Percentiles rank a stretch among this genome's conserved stretches.
Conservation (phyloP, 64 coral and sea anemone species). For the Cladopsammia gracilis region DNA sequence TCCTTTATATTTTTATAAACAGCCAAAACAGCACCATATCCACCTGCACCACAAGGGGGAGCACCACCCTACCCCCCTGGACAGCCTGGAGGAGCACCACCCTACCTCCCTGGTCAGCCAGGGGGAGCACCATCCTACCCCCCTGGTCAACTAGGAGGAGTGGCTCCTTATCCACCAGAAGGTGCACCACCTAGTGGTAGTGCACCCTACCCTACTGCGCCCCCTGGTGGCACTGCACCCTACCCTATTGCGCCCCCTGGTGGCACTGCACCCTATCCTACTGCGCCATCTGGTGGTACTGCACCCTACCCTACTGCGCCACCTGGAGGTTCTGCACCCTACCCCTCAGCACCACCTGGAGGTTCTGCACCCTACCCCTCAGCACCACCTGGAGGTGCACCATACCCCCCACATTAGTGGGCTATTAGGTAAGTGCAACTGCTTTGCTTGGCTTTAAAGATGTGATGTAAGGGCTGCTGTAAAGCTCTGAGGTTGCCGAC, state of each 20-base stretch:
- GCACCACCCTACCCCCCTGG: neutral
- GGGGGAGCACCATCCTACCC: too few relatives aligned
- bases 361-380: conserved; percentile 7
- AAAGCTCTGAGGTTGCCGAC: too few relatives aligned
- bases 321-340: conserved; percentile 31
- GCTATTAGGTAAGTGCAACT: neutral
- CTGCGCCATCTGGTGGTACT: neutral
- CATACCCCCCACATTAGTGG: neutral
- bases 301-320: neutral
- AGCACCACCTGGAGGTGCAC: neutral
- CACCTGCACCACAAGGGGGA: neutral
- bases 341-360: conserved; percentile 28
- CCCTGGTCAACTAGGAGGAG: neutral
- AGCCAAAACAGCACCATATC: neutral
- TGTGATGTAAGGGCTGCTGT: too few relatives aligned
- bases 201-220: too few relatives aligned
- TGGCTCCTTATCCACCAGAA: neutral
- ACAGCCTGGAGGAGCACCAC: neutral
- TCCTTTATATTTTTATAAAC: too few relatives aligned
- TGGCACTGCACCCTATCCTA: too few relatives aligned
- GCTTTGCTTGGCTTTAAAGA: too few relatives aligned
- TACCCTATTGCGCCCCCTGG: neutral
- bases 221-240: too few relatives aligned
- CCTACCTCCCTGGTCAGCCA: neutral
- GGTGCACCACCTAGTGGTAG: too few relatives aligned